Evolutionary conservation across 1,140 invertebrate genomes (phyloP).

Genomic region (Heliconius nattereri): DNA sequence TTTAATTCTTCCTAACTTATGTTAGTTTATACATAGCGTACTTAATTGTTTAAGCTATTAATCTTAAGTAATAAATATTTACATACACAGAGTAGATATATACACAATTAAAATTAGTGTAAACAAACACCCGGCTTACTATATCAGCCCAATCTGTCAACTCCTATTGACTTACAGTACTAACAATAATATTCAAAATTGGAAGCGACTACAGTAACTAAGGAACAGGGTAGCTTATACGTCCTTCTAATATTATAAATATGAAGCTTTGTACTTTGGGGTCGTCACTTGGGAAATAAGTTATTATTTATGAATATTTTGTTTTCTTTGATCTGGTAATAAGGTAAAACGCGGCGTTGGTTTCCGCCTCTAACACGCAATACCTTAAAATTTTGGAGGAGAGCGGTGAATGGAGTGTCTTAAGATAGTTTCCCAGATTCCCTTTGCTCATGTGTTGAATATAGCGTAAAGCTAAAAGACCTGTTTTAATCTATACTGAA

Average conservation of each 20-base stretch:
- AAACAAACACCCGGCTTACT: neutral
- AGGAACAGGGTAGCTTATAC: neutral
- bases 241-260: neutral
- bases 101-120: constrained; percentile 5
- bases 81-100: neutral
- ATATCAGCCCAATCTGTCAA: constrained; percentile 13
- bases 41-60: neutral
- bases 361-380: too few species aligned
- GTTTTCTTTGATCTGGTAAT: too few species aligned
- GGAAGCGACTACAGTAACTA: neutral
- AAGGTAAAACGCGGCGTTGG: too few species aligned
- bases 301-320: too few species aligned
- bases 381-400: too few species aligned
- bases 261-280: neutral
- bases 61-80: constrained; percentile 2
- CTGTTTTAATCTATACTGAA: too few species aligned
- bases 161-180: constrained; percentile 22
- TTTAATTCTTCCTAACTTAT: neutral
- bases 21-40: neutral
- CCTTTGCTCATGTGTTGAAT: too few species aligned
- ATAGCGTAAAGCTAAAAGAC: too few species aligned
- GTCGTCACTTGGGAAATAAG: too few species aligned
- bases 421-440: too few species aligned
- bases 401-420: too few species aligned
- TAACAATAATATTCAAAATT: constrained; percentile 20